These are phyloP conservation scores for Suricata suricatta DNA, from an alignment of 2,113 vertebrate species.

Conservation along the genomic window DNA sequence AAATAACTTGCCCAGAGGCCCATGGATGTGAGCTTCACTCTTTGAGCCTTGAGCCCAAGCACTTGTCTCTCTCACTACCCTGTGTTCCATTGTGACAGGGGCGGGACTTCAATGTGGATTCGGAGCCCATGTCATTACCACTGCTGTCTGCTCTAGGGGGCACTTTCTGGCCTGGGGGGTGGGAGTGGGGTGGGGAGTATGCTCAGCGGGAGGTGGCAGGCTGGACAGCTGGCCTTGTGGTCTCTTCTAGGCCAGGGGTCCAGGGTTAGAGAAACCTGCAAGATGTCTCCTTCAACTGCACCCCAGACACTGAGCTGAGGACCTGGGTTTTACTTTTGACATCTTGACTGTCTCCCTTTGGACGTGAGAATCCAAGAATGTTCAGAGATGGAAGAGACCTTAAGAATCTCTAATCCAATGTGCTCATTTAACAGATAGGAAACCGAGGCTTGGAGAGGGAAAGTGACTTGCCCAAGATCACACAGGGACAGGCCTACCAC, in stretches of 20 bases:
- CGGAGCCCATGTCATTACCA: not conserved
- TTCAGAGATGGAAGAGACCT: slow-evolving; percentile 17
- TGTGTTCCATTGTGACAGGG: not conserved
- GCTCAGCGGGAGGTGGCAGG: too few relatives aligned
- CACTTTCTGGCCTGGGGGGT: not conserved
- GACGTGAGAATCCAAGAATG: not conserved
- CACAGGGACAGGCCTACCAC: not conserved
- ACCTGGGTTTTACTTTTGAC: not conserved
- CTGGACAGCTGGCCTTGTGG: not conserved
- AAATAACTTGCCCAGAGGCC: not conserved
- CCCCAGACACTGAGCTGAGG: not conserved
- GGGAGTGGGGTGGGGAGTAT: not conserved
- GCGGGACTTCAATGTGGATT: not conserved
- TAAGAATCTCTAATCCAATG: not conserved
- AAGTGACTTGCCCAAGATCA: not conserved
- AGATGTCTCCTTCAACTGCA: not conserved
- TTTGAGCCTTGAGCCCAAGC: not conserved
- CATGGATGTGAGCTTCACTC: not conserved
- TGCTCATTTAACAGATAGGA: not conserved
- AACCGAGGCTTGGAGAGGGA: not conserved
- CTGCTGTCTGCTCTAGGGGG: not conserved
- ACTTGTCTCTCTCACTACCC: not conserved
- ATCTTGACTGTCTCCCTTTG: not conserved
- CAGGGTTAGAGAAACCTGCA: not conserved
- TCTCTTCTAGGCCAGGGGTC: not conserved